phyloP scores from a whole-genome alignment of 2,113 vertebrate genomes.

The Corvus cornix region DNA sequence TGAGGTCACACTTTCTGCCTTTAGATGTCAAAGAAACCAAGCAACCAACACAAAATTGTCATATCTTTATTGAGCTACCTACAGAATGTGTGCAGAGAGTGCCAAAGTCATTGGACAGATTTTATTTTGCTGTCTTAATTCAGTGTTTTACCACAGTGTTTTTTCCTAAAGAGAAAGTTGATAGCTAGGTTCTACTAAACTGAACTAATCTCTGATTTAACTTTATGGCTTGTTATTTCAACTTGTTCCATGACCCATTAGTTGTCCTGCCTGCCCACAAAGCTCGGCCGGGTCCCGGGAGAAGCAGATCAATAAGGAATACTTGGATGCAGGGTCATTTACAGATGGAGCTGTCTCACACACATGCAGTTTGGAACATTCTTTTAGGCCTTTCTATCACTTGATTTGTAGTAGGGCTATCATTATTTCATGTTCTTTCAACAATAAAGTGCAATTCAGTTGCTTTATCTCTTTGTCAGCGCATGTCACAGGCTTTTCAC shows the following conservation, averaged over 20 bases:
- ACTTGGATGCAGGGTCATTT: not conserved
- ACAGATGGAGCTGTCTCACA: not conserved
- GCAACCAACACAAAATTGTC: not conserved
- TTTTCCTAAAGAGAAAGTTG: not conserved
- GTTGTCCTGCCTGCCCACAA: not conserved
- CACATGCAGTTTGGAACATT: not conserved
- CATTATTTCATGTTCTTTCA: not conserved
- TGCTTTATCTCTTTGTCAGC: not conserved
- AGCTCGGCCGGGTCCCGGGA: rapidly evolving
- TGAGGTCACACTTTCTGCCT: not conserved
- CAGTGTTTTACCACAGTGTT: not conserved
- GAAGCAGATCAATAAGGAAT: not conserved
- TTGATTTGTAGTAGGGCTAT: not conserved
- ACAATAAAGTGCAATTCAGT: not conserved
- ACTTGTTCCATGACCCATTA: not conserved
- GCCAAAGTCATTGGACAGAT: not conserved
- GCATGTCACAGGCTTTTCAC: not conserved
- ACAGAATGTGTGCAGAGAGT: not conserved
- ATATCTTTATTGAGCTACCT: not conserved
- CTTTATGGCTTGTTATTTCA: not conserved
- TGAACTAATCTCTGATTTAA: not conserved
- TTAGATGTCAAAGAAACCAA: not conserved
- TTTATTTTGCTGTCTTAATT: not conserved
- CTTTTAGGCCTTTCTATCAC: not conserved
- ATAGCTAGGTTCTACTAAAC: not conserved